Evolutionary conservation across 2,888 invertebrate species (phyloP), one percentile per base, ranked within the genome.

Genomic region (Polymixis flavicincta): DNA sequence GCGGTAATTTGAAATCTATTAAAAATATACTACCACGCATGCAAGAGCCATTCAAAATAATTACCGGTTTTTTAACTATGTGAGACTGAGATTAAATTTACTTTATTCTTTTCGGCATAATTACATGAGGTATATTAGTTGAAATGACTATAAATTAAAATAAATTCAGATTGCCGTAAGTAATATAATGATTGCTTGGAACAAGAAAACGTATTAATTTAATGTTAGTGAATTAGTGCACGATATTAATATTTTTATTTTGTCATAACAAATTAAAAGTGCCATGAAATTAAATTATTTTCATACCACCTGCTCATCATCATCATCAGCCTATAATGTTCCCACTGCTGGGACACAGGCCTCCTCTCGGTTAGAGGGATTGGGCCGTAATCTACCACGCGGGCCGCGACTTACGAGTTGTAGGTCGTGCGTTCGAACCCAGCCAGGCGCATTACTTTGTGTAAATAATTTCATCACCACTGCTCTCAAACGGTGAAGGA

Each of bases 1-100:
- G 48, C 65, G 32, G 63, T 72, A 28, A 45, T 55, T 59, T 32
- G 8, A 70, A 45, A 67, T 60, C 11, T 48, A 45, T 75, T 64
- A 50, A 50, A 78, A 69, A 65, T 14, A 7, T 13, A 5, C 32
- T 45, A n/a, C 28, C 50, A 77, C 54, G 52, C 67, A 32, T 54
- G 8, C 13, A 17, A 32, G 3, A 61, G 4, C 6, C 4, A 45
- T 42, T 60, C 1, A 32, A 54, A 42, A 48, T 59, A 64, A 79
- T 52, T 25, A n/a, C 5, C 8, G 11, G 14, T 2, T n/a, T 50
- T 50, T 66, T 42, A 22, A 50, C 6, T 28, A 55, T n/a, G 9
- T 42, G 19, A 32, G 17, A n/a, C 13, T 42, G 19, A 32, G 17
- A n/a, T 17, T 32, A 0, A n/a, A 45, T 45, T 54, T 14, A 19